These are phyloP conservation scores for Neomonachus schauinslandi DNA, from an alignment of 2,113 vertebrate species.

Conservation along the genomic window DNA sequence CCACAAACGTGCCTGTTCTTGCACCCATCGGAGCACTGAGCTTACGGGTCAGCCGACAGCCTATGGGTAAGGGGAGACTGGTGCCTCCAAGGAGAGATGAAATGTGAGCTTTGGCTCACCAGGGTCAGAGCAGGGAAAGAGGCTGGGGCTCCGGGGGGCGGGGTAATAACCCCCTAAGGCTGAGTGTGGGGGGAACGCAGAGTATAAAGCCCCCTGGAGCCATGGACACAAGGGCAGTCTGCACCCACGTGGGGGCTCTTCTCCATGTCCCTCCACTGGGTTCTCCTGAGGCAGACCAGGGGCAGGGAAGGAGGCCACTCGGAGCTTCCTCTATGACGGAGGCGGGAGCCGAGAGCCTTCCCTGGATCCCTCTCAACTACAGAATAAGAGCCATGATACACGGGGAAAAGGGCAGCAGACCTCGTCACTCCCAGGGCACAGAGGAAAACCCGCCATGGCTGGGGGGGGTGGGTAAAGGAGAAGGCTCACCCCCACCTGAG, in stretches of 20 bases:
- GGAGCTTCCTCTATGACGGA: rapidly evolving
- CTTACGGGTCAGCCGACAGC: neutral
- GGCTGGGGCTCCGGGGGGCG: neutral
- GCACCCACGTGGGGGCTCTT: neutral
- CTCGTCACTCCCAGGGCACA: too few relatives aligned
- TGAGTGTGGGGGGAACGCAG: neutral
- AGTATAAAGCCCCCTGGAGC: neutral
- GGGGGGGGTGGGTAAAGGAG: neutral
- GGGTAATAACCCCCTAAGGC: neutral
- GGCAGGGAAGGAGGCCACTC: neutral
- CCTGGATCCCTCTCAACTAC: neutral
- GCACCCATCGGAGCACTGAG: neutral
- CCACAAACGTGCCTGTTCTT: neutral
- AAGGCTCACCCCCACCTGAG: rapidly evolving
- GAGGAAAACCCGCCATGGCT: rapidly evolving
- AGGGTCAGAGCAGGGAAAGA: too few relatives aligned
- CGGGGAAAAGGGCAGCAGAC: rapidly evolving
- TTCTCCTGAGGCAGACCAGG: neutral
- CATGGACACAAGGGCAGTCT: rapidly evolving
- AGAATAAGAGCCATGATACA: neutral
- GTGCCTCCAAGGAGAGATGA: neutral
- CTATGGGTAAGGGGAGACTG: neutral
- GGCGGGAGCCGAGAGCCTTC: neutral
- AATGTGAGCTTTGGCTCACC: too few relatives aligned
- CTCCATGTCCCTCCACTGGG: neutral